Conservation (phyloP, 2,797 vertebrate genomes). For the Falco berigora region DNA sequence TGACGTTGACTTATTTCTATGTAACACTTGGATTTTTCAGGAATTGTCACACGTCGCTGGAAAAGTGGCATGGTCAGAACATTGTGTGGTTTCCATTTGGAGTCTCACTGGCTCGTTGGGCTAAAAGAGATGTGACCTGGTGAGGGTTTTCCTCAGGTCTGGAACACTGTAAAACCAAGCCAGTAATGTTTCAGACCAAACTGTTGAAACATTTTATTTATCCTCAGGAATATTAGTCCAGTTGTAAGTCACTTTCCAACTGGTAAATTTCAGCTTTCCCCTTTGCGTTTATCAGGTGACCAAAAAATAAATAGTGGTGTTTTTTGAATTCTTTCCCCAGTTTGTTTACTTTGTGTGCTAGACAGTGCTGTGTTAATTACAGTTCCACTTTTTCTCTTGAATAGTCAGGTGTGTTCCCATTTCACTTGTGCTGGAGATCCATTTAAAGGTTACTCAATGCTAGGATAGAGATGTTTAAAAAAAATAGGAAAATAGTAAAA, state of each 20-base stretch:
- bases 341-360: constrained; percentile 18
- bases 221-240: not conserved
- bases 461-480: not conserved
- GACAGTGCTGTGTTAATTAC: not conserved
- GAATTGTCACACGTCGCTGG: not conserved
- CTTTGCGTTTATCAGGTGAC: not conserved
- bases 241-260: not conserved
- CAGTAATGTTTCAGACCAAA: not conserved
- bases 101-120: not conserved
- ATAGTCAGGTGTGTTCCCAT: not conserved
- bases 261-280: not conserved
- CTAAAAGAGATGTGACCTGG: not conserved
- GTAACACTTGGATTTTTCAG: not conserved
- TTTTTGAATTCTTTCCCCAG: not conserved
- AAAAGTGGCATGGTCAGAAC: not conserved
- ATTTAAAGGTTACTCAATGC: not conserved
- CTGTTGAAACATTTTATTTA: not conserved
- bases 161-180: not conserved
- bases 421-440: not conserved
- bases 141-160: not conserved
- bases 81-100: not conserved
- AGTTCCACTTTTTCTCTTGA: not conserved
- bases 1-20: not conserved
- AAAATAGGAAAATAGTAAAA: not conserved
- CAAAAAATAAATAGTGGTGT: not conserved